Evolutionary conservation across 2,113 vertebrate genomes (phyloP).

Genomic region (Hippocampus abdominalis): DNA sequence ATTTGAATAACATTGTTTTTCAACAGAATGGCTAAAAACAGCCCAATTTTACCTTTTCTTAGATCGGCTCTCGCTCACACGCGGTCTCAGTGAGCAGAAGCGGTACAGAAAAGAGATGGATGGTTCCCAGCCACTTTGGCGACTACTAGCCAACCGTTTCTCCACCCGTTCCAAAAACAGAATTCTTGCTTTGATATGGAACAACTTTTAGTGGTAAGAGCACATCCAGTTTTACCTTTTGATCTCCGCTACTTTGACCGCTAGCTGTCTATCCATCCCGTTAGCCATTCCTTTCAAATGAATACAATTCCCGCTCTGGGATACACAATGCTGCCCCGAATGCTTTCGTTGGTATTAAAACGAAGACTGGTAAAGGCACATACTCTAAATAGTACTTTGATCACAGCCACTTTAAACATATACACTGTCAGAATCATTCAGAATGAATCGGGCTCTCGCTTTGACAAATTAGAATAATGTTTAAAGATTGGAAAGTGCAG

Average conservation of each 20-base stretch:
- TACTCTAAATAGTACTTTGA: not conserved
- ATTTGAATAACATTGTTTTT: no score
- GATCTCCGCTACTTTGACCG: not conserved
- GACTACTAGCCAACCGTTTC: no score
- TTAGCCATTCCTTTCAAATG: not conserved
- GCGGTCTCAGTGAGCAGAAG: no score
- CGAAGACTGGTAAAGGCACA: not conserved
- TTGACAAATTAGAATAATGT: constrained; percentile 2
- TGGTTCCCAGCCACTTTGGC: no score
- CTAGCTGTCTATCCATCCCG: not conserved
- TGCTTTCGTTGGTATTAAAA: not conserved
- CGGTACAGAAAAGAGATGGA: no score
- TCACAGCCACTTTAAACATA: not conserved
- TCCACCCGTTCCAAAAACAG: no score
- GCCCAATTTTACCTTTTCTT: no score
- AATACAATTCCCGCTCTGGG: not conserved
- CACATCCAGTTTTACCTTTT: not conserved
- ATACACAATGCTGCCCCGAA: not conserved
- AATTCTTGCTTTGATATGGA: not conserved
- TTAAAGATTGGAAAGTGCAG: not conserved
- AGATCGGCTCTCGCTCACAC: no score
- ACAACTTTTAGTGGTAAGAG: not conserved
- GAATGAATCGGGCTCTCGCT: not conserved
- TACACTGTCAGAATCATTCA: constrained; percentile 1
- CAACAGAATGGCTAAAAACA: no score